Base-by-base conservation (phyloP, 2,113 vertebrate genomes). In the Otolemur garnettii region DNA sequence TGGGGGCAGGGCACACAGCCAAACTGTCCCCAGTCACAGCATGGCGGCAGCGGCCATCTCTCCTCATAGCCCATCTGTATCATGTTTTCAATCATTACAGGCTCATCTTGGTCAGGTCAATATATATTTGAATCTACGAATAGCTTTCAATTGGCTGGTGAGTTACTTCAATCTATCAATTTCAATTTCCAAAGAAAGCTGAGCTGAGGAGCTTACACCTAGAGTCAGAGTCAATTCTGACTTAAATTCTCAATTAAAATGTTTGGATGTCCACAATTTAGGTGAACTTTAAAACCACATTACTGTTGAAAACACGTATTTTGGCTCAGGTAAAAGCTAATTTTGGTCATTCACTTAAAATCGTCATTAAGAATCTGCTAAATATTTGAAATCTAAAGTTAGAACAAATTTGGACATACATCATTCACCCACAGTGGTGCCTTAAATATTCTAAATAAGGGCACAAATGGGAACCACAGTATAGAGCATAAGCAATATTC, bases 341-440 rank as follows among this genome's bases (percentile, higher is more conserved):
- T 83, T 77, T 78, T 77, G 24, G 22, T 94, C 35, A 74, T 57
- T 92, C 24, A 78, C 30, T 78, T 71, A 57, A 91, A 94, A 45
- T 38, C 64, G 69, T 35, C 10, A 60, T 38, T 60, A 21, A 64
- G 33, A 26, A 68, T 72, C 42, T 77, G 22, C 68, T 90, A 59
- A 79, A 74, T 59, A 86, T 86, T 21, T 90, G 35, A 80, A 81
- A 59, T 13, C 10, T 74, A 81, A 66, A 85, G 5, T 74, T 33
- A 95, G 88, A 26, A 72, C 22, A 85, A 86, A 74, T 15, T 62
- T 87, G 50, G 81, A 90, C 21, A 83, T 19, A 90, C 7, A 45
- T 50, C 24, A 1, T 66, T 69, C 66, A 38, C 33, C 80, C 9
- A n/a, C 21, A 50, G 19, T 74, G 18, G 26, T 38, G 35, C 30